These are phyloP conservation scores for Dendronephthya gigantea DNA, from an alignment of 64 coral and sea anemone genomes.

Conservation along the genomic window DNA sequence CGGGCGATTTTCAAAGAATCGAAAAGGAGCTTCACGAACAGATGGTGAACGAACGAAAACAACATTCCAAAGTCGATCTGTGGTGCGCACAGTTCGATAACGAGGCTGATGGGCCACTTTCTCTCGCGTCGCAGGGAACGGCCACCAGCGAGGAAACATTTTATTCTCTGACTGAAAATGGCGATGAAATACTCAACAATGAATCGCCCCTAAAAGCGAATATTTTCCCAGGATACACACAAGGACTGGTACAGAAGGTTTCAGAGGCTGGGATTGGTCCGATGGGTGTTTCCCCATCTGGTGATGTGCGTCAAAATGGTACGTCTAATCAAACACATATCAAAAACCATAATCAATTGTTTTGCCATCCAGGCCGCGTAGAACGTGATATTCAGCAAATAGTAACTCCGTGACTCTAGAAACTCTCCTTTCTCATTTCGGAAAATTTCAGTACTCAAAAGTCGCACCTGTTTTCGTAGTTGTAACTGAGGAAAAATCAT, in stretches of 20 bases:
- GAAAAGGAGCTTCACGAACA: constrained; percentile 85
- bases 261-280: constrained; percentile 6
- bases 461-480: too few relatives aligned
- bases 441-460: too few relatives aligned
- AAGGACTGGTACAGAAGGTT: background rate
- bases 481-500: too few relatives aligned
- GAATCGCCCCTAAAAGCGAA: background rate
- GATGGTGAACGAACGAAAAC: constrained; percentile 43
- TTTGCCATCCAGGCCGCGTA: too few relatives aligned
- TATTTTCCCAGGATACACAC: background rate
- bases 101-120: background rate
- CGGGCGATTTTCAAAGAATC: constrained; percentile 77
- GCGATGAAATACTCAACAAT: background rate
- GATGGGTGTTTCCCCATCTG: background rate
- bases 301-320: background rate
- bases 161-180: background rate
- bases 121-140: background rate
- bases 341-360: too few relatives aligned
- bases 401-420: too few relatives aligned
- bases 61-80: constrained; percentile 2
- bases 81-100: background rate
- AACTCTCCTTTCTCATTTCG: too few relatives aligned
- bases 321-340: background rate
- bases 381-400: too few relatives aligned
- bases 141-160: background rate